A percentile compares a stretch with the other conserved stretches of the same genome.
Conservation (phyloP, 2,888 invertebrate species). For the Scaeva pyrastri region DNA sequence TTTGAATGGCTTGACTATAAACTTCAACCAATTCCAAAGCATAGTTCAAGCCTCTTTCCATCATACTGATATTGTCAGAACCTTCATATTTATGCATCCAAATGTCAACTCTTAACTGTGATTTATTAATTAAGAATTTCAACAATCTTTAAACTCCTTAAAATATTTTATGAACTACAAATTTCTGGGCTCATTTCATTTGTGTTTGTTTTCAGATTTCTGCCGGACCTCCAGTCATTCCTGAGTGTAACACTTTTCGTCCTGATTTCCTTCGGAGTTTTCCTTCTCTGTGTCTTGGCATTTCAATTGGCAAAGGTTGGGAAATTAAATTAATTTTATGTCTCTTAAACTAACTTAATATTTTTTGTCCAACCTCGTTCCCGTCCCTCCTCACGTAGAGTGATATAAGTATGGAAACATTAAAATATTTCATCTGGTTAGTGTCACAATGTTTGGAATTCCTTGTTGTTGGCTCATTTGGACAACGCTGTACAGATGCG, state of each 20-base stretch:
- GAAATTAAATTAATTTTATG: neutral
- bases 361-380: neutral
- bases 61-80: too few species aligned
- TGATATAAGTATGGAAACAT: constrained; percentile 15
- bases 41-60: too few species aligned
- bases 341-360: neutral
- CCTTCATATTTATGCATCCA: too few species aligned
- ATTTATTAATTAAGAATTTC: too few species aligned
- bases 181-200: too few species aligned
- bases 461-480: constrained; percentile 26
- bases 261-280: constrained; percentile 18
- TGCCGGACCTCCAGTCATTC: constrained; percentile 2
- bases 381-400: neutral
- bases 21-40: too few species aligned
- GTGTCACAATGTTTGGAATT: constrained; percentile 30
- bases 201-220: neutral
- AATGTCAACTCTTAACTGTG: too few species aligned
- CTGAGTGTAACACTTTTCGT: constrained; percentile 8
- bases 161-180: too few species aligned
- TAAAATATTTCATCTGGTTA: constrained; percentile 35
- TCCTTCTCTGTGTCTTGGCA: constrained; percentile 34
- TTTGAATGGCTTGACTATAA: too few species aligned
- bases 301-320: constrained; percentile 32
- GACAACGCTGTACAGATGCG: constrained; percentile 29
- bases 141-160: neutral